Evolutionary conservation across 2,797 vertebrate species (phyloP).

Genomic region (Erpetoichthys calabaricus): DNA sequence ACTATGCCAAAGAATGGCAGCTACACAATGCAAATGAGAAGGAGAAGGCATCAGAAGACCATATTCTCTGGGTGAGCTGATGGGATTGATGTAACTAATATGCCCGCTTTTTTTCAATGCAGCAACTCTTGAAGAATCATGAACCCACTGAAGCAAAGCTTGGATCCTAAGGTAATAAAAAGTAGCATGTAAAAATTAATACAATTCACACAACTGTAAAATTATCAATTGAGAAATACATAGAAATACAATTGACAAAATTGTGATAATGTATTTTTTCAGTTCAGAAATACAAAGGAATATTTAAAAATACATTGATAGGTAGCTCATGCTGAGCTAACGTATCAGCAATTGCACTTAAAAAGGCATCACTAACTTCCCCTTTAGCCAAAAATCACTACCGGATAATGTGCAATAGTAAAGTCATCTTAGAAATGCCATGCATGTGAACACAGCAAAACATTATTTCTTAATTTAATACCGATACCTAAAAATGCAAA

Average conservation of each 20-base stretch:
- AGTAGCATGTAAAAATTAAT: no score
- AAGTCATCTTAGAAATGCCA: background rate
- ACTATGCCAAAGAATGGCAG: constrained; percentile 93
- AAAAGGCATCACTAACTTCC: background rate
- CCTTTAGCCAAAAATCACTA: constrained; percentile 7
- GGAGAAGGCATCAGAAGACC: constrained; percentile 96
- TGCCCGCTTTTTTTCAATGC: constrained; percentile 69
- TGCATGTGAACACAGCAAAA: no score
- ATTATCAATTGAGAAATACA: background rate
- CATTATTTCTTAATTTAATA: no score
- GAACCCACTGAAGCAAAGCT: constrained; percentile 92
- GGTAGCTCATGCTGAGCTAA: no score
- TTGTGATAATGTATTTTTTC: no score
- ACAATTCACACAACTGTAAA: background rate
- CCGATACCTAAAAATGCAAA: no score
- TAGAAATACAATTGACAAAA: no score
- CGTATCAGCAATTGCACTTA: background rate
- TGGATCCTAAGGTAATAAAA: constrained; percentile 68
- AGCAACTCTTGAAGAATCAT: constrained; percentile 83
- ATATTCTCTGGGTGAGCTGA: constrained; percentile 67
- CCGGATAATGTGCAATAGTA: background rate
- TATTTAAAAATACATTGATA: no score
- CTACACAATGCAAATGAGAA: constrained; percentile 92
- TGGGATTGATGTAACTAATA: constrained; percentile 52
- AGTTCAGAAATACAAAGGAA: no score